Conservation (phyloP, 2,113 vertebrate genomes). For the Sander vitreus region DNA sequence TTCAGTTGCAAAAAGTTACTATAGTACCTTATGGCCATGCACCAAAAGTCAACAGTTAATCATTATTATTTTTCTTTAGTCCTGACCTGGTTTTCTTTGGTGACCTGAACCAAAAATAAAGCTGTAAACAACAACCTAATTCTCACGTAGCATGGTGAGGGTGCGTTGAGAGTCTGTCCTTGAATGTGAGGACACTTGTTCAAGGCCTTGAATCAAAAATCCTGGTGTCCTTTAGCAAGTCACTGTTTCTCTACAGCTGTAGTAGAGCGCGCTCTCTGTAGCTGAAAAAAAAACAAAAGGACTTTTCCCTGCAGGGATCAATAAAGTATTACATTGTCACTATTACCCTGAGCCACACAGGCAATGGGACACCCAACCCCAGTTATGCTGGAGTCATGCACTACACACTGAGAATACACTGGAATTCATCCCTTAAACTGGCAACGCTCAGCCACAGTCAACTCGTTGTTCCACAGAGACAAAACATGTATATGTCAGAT, state of each 20-base stretch:
- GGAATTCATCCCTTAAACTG: slow-evolving; percentile 44
- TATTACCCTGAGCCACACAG: slow-evolving; percentile 41
- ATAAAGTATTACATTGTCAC: slow-evolving; percentile 57
- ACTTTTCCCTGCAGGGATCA: slow-evolving; percentile 39
- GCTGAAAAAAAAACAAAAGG: slow-evolving; percentile 20
- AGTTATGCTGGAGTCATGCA: slow-evolving; percentile 18
- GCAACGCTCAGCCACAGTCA: not conserved
- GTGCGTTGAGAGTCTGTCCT: not conserved
- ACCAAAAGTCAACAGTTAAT: not conserved
- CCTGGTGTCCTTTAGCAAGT: not conserved
- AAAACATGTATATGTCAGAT: slow-evolving; percentile 35
- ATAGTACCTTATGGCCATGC: not conserved
- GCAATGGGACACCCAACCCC: slow-evolving; percentile 44
- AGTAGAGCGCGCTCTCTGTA: not conserved
- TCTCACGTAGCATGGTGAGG: not conserved
- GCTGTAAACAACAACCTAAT: not conserved
- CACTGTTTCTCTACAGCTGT: not conserved
- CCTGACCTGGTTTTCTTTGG: no score
- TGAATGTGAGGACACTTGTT: not conserved
- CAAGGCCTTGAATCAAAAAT: slow-evolving; percentile 3
- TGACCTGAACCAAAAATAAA: slow-evolving; percentile 2
- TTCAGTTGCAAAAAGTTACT: not conserved
- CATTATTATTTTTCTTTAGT: not conserved
- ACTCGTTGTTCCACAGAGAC: slow-evolving; percentile 10
- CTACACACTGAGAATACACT: slow-evolving; percentile 7